Percentiles rank a stretch among this genome's conserved stretches.
phyloP scores from a whole-genome alignment of 2,888 invertebrate genomes.

The Erannis defoliaria region DNA sequence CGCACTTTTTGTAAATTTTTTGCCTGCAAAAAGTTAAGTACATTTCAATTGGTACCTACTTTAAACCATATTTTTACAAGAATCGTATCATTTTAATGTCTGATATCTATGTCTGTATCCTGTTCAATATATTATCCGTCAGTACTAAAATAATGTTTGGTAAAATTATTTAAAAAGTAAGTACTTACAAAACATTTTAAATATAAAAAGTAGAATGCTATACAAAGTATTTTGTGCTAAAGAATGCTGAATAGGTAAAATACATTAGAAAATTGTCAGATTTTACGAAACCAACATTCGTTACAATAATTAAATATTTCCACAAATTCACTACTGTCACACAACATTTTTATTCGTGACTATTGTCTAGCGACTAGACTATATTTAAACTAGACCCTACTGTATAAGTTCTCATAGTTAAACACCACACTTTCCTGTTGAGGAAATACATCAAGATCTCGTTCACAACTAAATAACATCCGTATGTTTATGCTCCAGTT shows the following conservation, averaged over 20 bases:
- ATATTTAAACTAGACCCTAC: not conserved
- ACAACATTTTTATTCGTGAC: not conserved
- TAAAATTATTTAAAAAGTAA: not conserved
- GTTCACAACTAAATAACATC: slow-evolving; percentile 34
- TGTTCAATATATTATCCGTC: slow-evolving; percentile 6
- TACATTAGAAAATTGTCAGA: not conserved
- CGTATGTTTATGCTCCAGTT: slow-evolving; percentile 25
- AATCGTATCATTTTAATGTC: not conserved
- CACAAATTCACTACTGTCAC: not conserved
- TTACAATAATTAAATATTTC: not conserved
- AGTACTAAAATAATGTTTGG: slow-evolving; percentile 1
- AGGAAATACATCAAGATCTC: slow-evolving; percentile 33
- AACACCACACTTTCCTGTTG: not conserved
- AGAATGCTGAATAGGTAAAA: not conserved
- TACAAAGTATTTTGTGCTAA: slow-evolving; percentile 3
- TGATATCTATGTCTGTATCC: slow-evolving; percentile 7
- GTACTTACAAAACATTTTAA: slow-evolving; percentile 1
- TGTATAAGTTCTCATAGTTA: not conserved
- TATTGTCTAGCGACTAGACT: not conserved
- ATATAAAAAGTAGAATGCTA: not conserved
- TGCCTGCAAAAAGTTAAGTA: not conserved
- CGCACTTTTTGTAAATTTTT: not conserved
- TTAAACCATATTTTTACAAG: not conserved
- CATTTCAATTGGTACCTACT: not conserved
- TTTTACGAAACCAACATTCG: not conserved